Base-by-base conservation (phyloP, 2,888 invertebrate genomes). In the Synergus itoensis region DNA sequence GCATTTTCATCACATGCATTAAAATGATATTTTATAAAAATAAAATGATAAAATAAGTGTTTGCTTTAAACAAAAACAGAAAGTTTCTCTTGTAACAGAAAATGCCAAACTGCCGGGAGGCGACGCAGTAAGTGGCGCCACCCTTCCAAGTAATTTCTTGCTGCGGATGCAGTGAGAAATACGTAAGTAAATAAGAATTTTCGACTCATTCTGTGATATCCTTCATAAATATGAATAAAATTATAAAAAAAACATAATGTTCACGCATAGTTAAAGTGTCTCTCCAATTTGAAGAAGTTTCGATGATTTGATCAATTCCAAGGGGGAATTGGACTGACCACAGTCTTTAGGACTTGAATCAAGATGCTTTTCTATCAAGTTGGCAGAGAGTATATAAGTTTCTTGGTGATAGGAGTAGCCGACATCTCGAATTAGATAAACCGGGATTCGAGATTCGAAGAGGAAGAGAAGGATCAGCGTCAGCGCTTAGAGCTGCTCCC, bases 351-450 rank as follows among this genome's bases (percentile, higher is more conserved):
- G 11, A 53, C 28, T 16, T 53, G 16, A 40, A 73, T 36, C 36
- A 73, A 28, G 53, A 53, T 21, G 48, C 36, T 73, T 69, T 69
- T 69, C 69, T 53, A 28, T 28, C 73, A 73, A 53, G 48, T 69
- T 48, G 48, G 21, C 28, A 18, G 48, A 21, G 28, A 69, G 69
- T 69, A 53, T 69, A 48, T 73, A 73, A 73, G 73, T 73, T 73
- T 73, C 73, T 73, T 73, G 73, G 28, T 82, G 87, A 84, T 86
- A 88, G 86, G 82, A 84, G 86, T 86, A 86, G 86, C 88, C 88
- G 89, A 88, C 89, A 88, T 89, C 87, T 89, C 88, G 90, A 91
- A 92, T 91, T 91, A 90, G 91, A 92, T 91, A 91, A 91, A 90
- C 90, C 89, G 83, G 81, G 88, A 88, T 88, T 90, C 86, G 88